phyloP scores from a whole-genome alignment of 2,113 vertebrate species.

The Brienomyrus brachyistius region DNA sequence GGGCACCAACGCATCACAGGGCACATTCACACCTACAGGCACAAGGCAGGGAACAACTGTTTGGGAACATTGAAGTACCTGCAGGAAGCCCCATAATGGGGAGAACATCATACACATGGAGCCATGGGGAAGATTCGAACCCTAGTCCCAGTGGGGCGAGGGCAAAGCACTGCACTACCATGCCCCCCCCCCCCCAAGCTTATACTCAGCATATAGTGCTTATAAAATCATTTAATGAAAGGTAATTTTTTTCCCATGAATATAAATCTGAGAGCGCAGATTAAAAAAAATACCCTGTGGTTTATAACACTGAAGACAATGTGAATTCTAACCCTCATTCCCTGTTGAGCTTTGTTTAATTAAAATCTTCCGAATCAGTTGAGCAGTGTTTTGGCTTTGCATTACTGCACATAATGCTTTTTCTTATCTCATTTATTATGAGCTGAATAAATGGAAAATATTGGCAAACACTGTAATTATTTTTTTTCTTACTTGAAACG shows the following conservation, averaged over 20 bases:
- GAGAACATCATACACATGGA: not conserved
- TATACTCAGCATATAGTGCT: not conserved
- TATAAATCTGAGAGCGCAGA: not conserved
- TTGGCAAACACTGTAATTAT: not conserved
- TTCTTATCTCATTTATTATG: not conserved
- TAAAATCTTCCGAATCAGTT: constrained; percentile 3
- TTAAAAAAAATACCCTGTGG: not conserved
- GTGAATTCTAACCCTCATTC: not conserved
- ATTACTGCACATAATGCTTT: not conserved
- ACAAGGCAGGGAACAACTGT: too few relatives aligned
- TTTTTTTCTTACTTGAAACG: not conserved
- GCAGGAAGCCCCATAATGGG: not conserved
- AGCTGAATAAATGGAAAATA: constrained; percentile 1
- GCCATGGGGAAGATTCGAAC: not conserved
- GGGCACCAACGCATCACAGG: too few relatives aligned
- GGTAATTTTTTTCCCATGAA: not conserved
- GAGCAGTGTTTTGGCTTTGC: constrained; percentile 2
- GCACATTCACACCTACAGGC: too few relatives aligned
- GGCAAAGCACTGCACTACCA: not conserved
- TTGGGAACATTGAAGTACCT: not conserved
- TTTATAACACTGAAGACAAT: not conserved
- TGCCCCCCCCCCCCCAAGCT: not conserved
- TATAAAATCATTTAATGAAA: not conserved
- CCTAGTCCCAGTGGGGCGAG: not conserved
- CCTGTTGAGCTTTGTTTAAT: not conserved